Percentiles rank a stretch among this genome's conserved stretches.
Conservation (phyloP, 2,113 vertebrate species). For the Cercopithecus mona region DNA sequence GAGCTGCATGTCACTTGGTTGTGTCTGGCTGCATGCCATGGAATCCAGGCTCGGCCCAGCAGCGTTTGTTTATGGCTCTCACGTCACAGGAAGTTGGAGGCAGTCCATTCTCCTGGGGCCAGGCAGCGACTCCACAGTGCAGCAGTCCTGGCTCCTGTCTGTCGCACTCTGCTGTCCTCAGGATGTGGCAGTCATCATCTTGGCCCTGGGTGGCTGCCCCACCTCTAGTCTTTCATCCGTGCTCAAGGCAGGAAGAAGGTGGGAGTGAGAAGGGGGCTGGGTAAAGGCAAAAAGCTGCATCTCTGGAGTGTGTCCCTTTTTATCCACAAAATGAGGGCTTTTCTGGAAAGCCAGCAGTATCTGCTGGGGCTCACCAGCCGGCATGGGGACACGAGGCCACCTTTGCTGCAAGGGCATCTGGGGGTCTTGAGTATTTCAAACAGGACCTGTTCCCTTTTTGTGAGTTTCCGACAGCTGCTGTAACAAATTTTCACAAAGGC, state of each 20-base stretch:
- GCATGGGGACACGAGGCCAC: fast-evolving
- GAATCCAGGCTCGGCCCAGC: not conserved
- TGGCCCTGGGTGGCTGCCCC: not conserved
- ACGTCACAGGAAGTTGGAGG: not conserved
- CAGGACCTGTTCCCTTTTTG: not conserved
- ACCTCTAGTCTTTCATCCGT: fast-evolving
- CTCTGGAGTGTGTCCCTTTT: not conserved
- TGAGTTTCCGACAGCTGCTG: not conserved
- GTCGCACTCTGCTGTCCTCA: fast-evolving
- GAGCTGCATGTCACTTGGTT: not conserved
- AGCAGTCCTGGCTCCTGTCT: not conserved
- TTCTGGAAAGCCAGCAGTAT: not conserved
- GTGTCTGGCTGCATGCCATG: not conserved
- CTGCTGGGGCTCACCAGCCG: too few relatives aligned
- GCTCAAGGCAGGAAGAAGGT: not conserved
- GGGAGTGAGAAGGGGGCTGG: not conserved
- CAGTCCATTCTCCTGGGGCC: not conserved
- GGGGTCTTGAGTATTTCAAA: not conserved
- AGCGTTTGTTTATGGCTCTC: not conserved
- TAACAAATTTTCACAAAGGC: fast-evolving
- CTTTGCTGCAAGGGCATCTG: not conserved
- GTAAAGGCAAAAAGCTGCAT: too few relatives aligned
- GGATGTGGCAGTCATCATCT: too few relatives aligned
- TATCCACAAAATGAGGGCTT: not conserved
- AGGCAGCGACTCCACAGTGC: not conserved